Evolutionary conservation across 2,888 invertebrate genomes (phyloP).

Genomic region (Vanessa cardui): DNA sequence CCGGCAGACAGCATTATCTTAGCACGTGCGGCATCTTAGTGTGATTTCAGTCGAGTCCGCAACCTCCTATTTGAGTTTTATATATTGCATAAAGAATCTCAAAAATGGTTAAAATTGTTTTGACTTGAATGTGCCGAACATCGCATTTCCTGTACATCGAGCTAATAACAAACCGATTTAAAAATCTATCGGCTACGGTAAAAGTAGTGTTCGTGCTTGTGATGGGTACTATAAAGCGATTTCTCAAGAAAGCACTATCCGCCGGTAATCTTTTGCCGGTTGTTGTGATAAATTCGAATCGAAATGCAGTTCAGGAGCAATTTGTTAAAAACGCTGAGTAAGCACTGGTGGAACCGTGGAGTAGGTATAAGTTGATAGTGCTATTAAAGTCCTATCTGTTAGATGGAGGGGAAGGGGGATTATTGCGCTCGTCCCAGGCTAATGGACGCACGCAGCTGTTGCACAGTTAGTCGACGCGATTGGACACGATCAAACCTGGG

Average conservation of each 20-base stretch:
- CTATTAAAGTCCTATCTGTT: conserved; percentile 49
- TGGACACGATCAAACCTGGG: conserved; percentile 8
- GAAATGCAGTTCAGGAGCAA: conserved; percentile 31
- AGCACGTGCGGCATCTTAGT: too few species aligned
- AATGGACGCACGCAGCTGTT: conserved; percentile 48
- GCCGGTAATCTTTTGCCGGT: conserved; percentile 26
- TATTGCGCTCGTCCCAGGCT: conserved; percentile 39
- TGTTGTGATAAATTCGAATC: conserved; percentile 29
- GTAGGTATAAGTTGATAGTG: conserved; percentile 33
- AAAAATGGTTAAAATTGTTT: too few species aligned
- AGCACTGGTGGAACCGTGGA: conserved; percentile 9
- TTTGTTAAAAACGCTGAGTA: conserved; percentile 32
- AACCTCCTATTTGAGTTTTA: too few species aligned
- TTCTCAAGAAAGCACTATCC: conserved; percentile 29
- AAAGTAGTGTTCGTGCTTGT: background rate
- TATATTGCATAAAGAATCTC: too few species aligned
- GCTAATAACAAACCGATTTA: background rate
- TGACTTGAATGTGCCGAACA: too few species aligned
- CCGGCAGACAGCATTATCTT: too few species aligned
- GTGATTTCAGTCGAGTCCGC: too few species aligned
- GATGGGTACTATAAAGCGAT: conserved; percentile 14
- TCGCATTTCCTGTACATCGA: too few species aligned
- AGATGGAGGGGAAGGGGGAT: conserved; percentile 26
- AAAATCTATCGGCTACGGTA: background rate
- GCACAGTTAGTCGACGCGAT: conserved; percentile 3